These are phyloP conservation scores for Arctocebus calabarensis DNA, from an alignment of 2,797 vertebrate genomes.

Conservation along the genomic window DNA sequence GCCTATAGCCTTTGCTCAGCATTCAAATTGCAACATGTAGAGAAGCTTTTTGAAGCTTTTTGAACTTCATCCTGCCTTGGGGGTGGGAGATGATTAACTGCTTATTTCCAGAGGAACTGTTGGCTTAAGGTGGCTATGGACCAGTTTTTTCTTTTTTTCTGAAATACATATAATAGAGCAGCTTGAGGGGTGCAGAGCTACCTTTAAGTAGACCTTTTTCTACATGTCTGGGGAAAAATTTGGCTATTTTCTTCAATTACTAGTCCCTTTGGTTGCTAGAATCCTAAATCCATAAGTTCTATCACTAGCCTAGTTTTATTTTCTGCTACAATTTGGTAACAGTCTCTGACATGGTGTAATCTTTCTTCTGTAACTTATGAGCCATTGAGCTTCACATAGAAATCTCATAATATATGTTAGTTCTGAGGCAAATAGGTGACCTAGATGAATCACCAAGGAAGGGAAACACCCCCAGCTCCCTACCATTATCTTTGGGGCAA, in stretches of 20 bases:
- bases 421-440: conserved; percentile 13
- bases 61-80: not conserved
- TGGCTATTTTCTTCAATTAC: not conserved
- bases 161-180: not conserved
- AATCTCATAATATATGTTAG: not conserved
- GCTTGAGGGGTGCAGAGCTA: not conserved
- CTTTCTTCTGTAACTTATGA: not conserved
- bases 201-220: not conserved
- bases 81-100: not conserved
- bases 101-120: not conserved
- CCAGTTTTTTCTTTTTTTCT: not conserved
- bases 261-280: not conserved
- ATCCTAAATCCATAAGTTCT: not conserved
- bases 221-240: not conserved
- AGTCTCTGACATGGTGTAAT: not conserved
- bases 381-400: not conserved
- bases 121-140: not conserved
- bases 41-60: not conserved
- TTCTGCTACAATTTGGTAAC: not conserved
- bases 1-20: not conserved
- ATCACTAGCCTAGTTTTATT: not conserved
- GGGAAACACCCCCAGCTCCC: not conserved
- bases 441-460: not conserved
- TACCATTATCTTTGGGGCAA: not conserved
- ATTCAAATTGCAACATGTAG: not conserved